phyloP scores from a whole-genome alignment of 2,797 vertebrate species.

The Hyperoplus lanceolatus region DNA sequence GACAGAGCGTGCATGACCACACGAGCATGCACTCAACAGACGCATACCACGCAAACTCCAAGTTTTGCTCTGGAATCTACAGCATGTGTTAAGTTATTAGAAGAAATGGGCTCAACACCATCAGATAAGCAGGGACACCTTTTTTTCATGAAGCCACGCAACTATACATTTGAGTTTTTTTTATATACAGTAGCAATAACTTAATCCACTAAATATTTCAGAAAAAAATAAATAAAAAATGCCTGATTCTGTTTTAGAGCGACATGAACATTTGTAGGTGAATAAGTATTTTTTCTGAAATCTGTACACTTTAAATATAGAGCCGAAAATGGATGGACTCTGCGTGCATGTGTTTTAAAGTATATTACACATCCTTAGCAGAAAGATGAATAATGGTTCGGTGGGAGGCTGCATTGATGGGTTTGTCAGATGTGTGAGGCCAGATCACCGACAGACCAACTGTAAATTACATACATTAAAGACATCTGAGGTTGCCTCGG shows the following conservation, averaged over 20 bases:
- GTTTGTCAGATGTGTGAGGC: conserved; percentile 90
- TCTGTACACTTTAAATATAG: not conserved
- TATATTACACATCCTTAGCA: conserved; percentile 12
- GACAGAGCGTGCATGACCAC: conserved; percentile 31
- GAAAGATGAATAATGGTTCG: conserved; percentile 76
- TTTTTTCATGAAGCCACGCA: not conserved
- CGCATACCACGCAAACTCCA: conserved; percentile 3
- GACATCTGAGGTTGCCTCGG: conserved; percentile 44
- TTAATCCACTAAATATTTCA: not conserved
- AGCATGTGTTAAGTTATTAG: not conserved
- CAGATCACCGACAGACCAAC: conserved; percentile 89
- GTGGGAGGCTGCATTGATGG: conserved; percentile 86
- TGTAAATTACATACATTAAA: conserved; percentile 88
- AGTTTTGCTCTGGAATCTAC: not conserved
- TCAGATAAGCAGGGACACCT: not conserved
- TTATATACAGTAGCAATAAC: not conserved
- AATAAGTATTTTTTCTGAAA: not conserved
- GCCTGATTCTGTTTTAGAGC: not conserved
- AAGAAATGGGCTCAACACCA: not conserved
- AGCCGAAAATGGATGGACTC: not conserved
- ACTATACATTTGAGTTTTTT: not conserved
- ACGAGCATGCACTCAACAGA: conserved; percentile 18
- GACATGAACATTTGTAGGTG: not conserved
- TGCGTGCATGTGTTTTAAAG: not conserved
- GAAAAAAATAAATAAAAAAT: not conserved